Conservation (phyloP, 1,140 invertebrate species). For the Patella vulgata region DNA sequence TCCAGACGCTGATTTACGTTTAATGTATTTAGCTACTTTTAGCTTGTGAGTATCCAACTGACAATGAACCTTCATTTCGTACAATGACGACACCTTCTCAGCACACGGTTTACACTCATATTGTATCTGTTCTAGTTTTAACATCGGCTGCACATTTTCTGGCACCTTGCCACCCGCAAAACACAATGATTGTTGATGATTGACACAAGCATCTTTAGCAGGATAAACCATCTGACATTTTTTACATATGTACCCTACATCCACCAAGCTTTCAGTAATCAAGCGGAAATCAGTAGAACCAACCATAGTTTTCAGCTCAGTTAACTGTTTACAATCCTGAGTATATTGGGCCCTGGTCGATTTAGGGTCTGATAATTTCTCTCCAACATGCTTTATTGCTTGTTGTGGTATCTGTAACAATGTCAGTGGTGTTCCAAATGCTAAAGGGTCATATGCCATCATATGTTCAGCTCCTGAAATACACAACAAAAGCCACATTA, state of each 20-base stretch:
- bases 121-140: conserved; percentile 70
- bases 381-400: conserved; percentile 68
- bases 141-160: conserved; percentile 54
- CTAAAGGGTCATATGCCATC: conserved; percentile 65
- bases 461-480: conserved; percentile 56
- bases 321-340: conserved; percentile 67
- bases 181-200: conserved; percentile 77
- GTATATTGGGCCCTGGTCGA: conserved; percentile 67
- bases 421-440: conserved; percentile 68
- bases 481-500: conserved; percentile 10
- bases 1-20: conserved; percentile 13
- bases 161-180: conserved; percentile 71
- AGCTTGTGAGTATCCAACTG: conserved; percentile 69
- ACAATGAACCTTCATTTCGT: conserved; percentile 76
- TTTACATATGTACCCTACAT: conserved; percentile 86
- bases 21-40: conserved; percentile 34
- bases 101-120: conserved; percentile 78
- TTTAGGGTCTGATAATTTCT: conserved; percentile 65
- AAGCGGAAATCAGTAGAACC: conserved; percentile 53
- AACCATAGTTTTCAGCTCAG: conserved; percentile 60
- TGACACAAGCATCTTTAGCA: conserved; percentile 76
- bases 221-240: conserved; percentile 85
- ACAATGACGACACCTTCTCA: conserved; percentile 68
- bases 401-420: conserved; percentile 69
- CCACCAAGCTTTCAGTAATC: conserved; percentile 75